These are phyloP conservation scores for Melanerpes aurifrons DNA, from an alignment of 2,113 vertebrate genomes.

Conservation along the genomic window DNA sequence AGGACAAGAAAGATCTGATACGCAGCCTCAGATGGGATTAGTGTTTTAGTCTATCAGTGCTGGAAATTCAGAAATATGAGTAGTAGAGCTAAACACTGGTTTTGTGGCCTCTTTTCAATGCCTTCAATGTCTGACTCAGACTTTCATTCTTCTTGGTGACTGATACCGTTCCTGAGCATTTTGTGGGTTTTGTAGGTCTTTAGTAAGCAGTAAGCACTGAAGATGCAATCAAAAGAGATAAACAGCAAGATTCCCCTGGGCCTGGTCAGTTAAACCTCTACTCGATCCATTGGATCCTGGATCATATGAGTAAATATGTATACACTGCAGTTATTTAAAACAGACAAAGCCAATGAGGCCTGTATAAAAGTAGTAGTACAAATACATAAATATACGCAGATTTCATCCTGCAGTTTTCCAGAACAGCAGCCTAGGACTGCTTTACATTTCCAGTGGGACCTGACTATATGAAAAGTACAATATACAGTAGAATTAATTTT, in stretches of 20 bases:
- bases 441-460: not conserved
- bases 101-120: not conserved
- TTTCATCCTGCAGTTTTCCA: not conserved
- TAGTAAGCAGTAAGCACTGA: not conserved
- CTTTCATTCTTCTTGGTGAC: accelerated
- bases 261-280: not conserved
- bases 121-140: not conserved
- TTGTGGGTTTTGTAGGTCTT: not conserved
- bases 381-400: not conserved
- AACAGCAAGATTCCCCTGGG: not conserved
- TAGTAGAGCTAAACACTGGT: not conserved
- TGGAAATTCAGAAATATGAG: not conserved
- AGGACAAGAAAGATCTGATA: not conserved
- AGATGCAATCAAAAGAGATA: not conserved
- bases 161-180: not conserved
- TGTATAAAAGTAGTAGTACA: not conserved
- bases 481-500: conserved; percentile 32
- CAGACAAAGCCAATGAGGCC: not conserved
- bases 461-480: not conserved
- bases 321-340: not conserved
- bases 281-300: not conserved
- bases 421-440: not conserved
- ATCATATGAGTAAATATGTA: not conserved
- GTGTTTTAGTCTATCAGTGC: not conserved
- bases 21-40: not conserved